These are phyloP conservation scores for Scaptomyza graminum DNA, from an alignment of 1,140 invertebrate genomes.

Conservation along the genomic window DNA sequence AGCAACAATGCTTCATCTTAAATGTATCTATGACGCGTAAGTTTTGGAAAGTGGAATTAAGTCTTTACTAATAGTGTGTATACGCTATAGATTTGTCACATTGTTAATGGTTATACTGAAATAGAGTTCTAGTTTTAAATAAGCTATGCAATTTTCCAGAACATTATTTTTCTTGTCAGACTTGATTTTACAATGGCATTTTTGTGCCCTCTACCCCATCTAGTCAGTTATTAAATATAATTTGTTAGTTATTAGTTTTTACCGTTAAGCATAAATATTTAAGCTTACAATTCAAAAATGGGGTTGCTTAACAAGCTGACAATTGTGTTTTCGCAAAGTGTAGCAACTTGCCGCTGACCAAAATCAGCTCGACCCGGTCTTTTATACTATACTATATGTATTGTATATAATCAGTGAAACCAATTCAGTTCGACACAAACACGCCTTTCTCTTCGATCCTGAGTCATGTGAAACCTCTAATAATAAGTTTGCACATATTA, in stretches of 20 bases:
- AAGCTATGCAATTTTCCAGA: neutral
- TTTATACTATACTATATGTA: neutral
- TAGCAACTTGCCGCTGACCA: conserved; percentile 11
- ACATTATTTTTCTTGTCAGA: neutral
- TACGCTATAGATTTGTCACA: too few species aligned
- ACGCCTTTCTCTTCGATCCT: conserved; percentile 43
- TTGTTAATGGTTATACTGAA: too few species aligned
- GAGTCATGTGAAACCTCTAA: conserved; percentile 44
- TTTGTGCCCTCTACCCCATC: neutral
- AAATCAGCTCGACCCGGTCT: conserved; percentile 10
- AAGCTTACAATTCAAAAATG: conserved; percentile 12
- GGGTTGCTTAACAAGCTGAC: conserved; percentile 4
- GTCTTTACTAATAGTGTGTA: too few species aligned
- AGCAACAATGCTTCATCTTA: conserved; percentile 11
- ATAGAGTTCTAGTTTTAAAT: too few species aligned
- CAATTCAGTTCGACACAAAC: conserved; percentile 10
- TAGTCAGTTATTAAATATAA: neutral
- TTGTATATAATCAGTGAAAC: conserved; percentile 9
- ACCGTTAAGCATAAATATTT: conserved; percentile 15
- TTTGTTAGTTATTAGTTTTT: conserved; percentile 8
- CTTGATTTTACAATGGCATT: neutral
- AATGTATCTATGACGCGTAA: neutral
- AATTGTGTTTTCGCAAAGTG: conserved; percentile 3
- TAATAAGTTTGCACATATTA: conserved; percentile 52
- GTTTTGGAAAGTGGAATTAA: neutral